A percentile compares a stretch with the other conserved stretches of the same genome.
These are phyloP conservation scores for Litocranius walleri DNA, from an alignment of 2,113 vertebrate genomes.

Conservation along the genomic window DNA sequence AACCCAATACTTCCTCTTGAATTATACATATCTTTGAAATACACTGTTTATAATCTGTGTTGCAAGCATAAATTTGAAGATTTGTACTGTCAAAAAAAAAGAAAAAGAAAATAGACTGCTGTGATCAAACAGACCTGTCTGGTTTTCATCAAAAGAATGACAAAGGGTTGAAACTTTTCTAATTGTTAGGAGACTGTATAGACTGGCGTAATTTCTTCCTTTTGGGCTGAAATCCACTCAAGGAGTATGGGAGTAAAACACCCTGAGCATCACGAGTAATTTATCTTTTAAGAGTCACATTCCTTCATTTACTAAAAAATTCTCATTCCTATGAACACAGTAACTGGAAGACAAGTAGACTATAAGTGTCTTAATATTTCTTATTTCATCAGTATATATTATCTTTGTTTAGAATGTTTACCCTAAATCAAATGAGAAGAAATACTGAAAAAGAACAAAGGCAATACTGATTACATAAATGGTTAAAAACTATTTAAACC, in stretches of 20 bases:
- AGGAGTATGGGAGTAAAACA: not conserved
- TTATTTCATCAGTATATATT: not conserved
- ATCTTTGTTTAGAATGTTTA: conserved; percentile 26
- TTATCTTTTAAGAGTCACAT: not conserved
- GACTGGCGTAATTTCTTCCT: not conserved
- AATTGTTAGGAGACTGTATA: not conserved
- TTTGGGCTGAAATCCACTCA: not conserved
- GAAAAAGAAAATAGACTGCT: not conserved
- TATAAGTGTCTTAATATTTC: not conserved
- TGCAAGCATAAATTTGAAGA: not conserved
- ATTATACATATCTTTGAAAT: conserved; percentile 17
- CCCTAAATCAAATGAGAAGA: conserved; percentile 9
- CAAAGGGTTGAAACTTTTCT: not conserved
- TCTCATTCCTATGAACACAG: conserved; percentile 6
- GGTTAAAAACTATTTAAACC: conserved; percentile 16
- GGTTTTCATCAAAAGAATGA: not conserved
- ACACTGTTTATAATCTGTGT: not conserved
- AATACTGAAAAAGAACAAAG: conserved; percentile 28
- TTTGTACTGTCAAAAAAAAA: not conserved
- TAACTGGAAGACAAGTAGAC: conserved; percentile 1
- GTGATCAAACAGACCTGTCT: not conserved
- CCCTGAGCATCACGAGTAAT: not conserved
- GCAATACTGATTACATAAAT: not conserved
- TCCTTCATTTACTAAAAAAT: not conserved
- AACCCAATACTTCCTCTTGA: not conserved